Percentiles rank a stretch among this genome's conserved stretches.
phyloP scores from a whole-genome alignment of 2,888 invertebrate species.

The Synergus laeviventris region DNA sequence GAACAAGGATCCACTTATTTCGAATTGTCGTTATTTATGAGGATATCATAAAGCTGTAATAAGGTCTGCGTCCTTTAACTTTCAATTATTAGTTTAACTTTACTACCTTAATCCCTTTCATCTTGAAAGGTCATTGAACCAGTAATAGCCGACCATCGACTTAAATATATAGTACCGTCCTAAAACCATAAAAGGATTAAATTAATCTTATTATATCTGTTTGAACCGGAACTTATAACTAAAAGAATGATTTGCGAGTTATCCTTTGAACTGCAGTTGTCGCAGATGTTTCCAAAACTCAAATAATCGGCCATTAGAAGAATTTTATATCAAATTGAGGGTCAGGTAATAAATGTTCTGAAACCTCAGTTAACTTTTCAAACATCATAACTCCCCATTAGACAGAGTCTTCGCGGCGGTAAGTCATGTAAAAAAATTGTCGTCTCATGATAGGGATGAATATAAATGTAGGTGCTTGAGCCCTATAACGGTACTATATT shows the following conservation, averaged over 20 bases:
- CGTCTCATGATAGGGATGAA: conserved; percentile 9
- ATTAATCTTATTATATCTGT: neutral
- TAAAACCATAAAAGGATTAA: conserved; percentile 3
- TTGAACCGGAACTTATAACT: neutral
- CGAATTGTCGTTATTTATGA: neutral
- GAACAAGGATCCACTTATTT: neutral
- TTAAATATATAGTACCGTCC: neutral
- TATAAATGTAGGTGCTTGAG: conserved; percentile 16
- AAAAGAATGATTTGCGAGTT: neutral
- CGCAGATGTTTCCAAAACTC: neutral
- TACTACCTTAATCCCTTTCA: neutral
- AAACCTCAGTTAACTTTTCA: neutral
- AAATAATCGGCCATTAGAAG: too few species aligned
- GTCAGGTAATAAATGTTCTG: neutral
- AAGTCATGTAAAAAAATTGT: conserved; percentile 20
- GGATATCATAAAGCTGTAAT: neutral
- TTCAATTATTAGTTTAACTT: neutral
- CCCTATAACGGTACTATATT: conserved; percentile 8
- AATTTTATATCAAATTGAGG: neutral
- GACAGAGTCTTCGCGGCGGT: conserved; percentile 1
- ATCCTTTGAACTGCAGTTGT: neutral
- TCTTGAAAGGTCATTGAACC: neutral
- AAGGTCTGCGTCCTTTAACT: neutral
- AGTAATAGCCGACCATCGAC: too few species aligned
- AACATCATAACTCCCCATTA: neutral